Base-by-base conservation (phyloP, 2,797 vertebrate species). In the Sciaenops ocellatus region DNA sequence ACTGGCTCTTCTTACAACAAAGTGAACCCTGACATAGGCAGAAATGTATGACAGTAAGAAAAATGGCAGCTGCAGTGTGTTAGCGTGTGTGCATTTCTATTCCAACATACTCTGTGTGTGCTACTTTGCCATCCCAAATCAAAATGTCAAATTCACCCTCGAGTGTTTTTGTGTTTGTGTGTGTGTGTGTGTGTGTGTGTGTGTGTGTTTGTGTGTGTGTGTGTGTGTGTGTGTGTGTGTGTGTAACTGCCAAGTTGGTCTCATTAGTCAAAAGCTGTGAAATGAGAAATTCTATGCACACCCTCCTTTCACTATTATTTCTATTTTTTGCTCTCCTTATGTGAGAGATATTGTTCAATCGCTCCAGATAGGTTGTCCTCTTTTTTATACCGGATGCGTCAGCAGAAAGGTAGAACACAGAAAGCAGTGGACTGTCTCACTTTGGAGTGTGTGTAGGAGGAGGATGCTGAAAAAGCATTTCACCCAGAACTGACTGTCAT, bases 401-500 rank as follows among this genome's bases (percentile, higher is more conserved):
- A 92, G 89, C 91, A 86, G 72, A 85, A 86, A 85, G 62, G 63
- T 50, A 41, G 86, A 85, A 76, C 83, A 79, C 77, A 82, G 62
- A 72, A 77, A 17, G 70, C 75, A 68, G 76, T 26, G 76, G 63
- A 76, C 66, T 76, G 69, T 80, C 73, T 87, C 71, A 71, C 78
- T 78, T 66, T 76, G 68, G 65, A 78, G 47, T 59, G 30, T 60
- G 46, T 56, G 66, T 42, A 28, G 50, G 54, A 64, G 78, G 47
- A 28, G 67, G 68, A 59, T 85, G 89, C 91, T 92, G 89, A 88
- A 79, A 75, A 82, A 67, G 90, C 88, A 47, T 76, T 93, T 90
- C 76, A 70, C 63, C 30, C 59, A 55, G 47, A 77, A 67, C 55
- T 24, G 51, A 18, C 42, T 82, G 76, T 76, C 79, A 62, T 65